phyloP scores from a whole-genome alignment of 2,888 invertebrate genomes.

The Diadegma fenestrale region DNA sequence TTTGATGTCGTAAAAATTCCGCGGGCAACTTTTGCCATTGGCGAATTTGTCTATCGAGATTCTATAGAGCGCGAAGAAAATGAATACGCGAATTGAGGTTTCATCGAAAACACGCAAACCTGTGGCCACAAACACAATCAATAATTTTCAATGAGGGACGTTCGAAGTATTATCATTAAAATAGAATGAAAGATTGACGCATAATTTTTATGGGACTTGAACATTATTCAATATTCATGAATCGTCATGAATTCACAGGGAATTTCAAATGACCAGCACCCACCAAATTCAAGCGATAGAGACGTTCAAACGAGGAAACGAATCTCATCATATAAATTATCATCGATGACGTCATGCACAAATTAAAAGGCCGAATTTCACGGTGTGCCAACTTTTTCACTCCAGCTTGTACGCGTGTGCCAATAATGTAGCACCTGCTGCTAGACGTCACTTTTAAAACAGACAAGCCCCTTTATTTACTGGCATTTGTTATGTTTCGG shows the following conservation, averaged over 20 bases:
- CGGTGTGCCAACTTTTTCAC: background rate
- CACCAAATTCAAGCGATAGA: constrained; percentile 5
- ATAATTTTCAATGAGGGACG: constrained; percentile 14
- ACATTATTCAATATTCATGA: constrained; percentile 12
- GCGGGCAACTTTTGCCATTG: background rate
- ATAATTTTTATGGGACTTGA: background rate
- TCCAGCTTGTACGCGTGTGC: background rate
- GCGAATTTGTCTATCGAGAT: constrained; percentile 8
- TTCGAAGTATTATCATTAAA: constrained; percentile 12
- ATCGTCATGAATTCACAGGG: background rate
- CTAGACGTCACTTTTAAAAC: background rate
- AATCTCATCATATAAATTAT: background rate
- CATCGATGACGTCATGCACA: background rate
- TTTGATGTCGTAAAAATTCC: constrained; percentile 1
- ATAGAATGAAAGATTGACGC: constrained; percentile 15
- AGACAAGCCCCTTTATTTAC: background rate
- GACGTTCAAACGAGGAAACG: background rate
- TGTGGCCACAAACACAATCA: background rate
- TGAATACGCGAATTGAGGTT: background rate
- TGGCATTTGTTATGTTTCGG: background rate
- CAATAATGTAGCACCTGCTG: background rate
- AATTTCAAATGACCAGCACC: background rate
- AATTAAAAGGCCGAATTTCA: background rate
- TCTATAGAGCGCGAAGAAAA: background rate
- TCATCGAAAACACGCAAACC: background rate